Conservation (phyloP, 1,140 invertebrate genomes). For the Manduca sexta region DNA sequence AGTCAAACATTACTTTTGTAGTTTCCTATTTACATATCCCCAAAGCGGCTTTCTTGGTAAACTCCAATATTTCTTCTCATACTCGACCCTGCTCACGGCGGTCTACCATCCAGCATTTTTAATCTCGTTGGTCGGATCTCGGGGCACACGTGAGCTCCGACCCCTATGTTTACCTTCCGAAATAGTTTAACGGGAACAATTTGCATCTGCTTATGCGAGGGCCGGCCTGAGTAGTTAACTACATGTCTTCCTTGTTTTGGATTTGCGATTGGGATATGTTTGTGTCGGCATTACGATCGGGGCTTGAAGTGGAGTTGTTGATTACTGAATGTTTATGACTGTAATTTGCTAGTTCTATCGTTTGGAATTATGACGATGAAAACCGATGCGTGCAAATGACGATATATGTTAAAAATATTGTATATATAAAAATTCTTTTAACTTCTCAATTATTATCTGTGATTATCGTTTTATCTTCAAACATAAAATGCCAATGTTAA, state of each 20-base stretch:
- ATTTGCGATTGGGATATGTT: neutral
- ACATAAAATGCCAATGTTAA: too few relatives aligned
- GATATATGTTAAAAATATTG: too few relatives aligned
- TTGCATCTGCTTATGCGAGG: constrained; percentile 68
- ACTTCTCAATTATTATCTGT: too few relatives aligned
- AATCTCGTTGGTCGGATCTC: constrained; percentile 63
- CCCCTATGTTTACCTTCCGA: constrained; percentile 67
- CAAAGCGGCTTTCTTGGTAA: constrained; percentile 61
- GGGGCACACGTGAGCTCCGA: constrained; percentile 43
- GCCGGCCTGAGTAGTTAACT: constrained; percentile 65
- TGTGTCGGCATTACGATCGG: too few relatives aligned
- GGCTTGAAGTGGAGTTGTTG: too few relatives aligned
- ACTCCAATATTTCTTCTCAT: constrained; percentile 64
- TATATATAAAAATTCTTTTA: neutral
- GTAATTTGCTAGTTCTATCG: too few relatives aligned
- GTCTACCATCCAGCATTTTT: constrained; percentile 63
- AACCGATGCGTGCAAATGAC: too few relatives aligned
- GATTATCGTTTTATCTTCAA: too few relatives aligned
- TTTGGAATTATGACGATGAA: too few relatives aligned
- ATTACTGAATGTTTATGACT: too few relatives aligned
- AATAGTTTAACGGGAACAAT: constrained; percentile 71
- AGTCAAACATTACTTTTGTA: constrained; percentile 63
- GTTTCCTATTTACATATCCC: constrained; percentile 64
- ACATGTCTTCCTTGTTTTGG: constrained; percentile 20
- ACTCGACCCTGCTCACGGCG: constrained; percentile 54